phyloP scores from a whole-genome alignment of 2,888 invertebrate species.

The Plebejus anna region DNA sequence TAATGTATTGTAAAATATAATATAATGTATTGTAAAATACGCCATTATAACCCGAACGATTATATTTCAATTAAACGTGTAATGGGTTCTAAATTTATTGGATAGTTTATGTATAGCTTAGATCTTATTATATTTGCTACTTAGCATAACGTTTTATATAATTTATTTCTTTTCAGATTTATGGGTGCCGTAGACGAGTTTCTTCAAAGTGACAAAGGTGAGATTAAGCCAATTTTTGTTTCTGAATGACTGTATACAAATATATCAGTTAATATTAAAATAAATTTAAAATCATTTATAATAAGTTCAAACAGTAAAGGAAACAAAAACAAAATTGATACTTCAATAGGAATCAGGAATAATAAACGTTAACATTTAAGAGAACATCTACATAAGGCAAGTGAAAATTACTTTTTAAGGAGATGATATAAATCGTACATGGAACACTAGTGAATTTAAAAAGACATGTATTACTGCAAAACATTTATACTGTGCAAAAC shows the following conservation, averaged over 20 bases:
- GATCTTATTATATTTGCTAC: neutral
- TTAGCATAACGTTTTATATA: constrained; percentile 40
- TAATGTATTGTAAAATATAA: constrained; percentile 25
- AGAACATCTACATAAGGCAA: too few species aligned
- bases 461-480: too few species aligned
- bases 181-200: constrained; percentile 63
- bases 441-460: too few species aligned
- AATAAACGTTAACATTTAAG: too few species aligned
- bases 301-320: too few species aligned
- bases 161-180: constrained; percentile 67
- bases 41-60: neutral
- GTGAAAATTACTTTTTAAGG: too few species aligned
- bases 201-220: constrained; percentile 61
- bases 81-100: constrained; percentile 28
- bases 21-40: constrained; percentile 8
- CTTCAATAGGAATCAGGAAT: too few species aligned
- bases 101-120: constrained; percentile 11
- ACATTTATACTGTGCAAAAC: too few species aligned
- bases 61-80: constrained; percentile 27
- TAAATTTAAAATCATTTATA: too few species aligned
- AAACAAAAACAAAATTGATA: too few species aligned
- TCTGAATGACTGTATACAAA: neutral
- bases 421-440: too few species aligned
- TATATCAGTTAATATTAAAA: neutral
- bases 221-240: constrained; percentile 42